Conservation (phyloP, 2,113 vertebrate species). For the Limanda limanda region DNA sequence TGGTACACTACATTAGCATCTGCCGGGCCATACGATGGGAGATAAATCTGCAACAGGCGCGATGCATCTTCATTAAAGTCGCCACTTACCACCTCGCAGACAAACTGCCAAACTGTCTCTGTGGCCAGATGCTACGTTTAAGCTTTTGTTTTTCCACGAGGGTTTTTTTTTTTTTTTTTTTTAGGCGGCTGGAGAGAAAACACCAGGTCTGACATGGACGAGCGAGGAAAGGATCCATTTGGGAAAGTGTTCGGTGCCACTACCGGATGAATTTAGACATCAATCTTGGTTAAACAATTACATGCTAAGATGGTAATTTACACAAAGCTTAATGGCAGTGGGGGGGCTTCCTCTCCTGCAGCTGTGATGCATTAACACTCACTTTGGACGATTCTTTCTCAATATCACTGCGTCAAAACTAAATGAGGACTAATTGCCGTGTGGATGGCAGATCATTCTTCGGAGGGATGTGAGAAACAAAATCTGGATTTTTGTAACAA, state of each 20-base stretch:
- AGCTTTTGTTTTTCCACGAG: conserved; percentile 49
- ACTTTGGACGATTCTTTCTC: conserved; percentile 37
- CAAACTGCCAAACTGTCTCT: conserved; percentile 73
- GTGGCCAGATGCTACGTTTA: conserved; percentile 74
- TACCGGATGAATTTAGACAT: conserved; percentile 62
- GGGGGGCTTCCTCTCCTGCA: conserved; percentile 8
- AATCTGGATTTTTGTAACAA: background rate
- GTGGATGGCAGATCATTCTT: background rate
- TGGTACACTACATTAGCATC: conserved; percentile 78
- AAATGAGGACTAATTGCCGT: conserved; percentile 18
- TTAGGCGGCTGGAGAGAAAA: background rate
- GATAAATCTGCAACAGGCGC: conserved; percentile 73
- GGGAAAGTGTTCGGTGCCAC: conserved; percentile 15
- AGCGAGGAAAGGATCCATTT: conserved; percentile 21
- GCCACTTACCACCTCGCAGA: conserved; percentile 71
- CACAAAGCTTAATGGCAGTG: conserved; percentile 43
- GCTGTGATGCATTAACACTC: conserved; percentile 36
- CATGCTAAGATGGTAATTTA: conserved; percentile 58
- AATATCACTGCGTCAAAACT: conserved; percentile 37
- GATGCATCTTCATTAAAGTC: conserved; percentile 84
- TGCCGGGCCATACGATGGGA: conserved; percentile 79
- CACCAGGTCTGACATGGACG: conserved; percentile 26
- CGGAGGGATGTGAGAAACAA: background rate
- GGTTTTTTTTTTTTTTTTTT: conserved; percentile 10
- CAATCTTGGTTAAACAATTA: conserved; percentile 71